phyloP scores from a whole-genome alignment of 2,888 invertebrate species.

The Ectropis crepuscularia region DNA sequence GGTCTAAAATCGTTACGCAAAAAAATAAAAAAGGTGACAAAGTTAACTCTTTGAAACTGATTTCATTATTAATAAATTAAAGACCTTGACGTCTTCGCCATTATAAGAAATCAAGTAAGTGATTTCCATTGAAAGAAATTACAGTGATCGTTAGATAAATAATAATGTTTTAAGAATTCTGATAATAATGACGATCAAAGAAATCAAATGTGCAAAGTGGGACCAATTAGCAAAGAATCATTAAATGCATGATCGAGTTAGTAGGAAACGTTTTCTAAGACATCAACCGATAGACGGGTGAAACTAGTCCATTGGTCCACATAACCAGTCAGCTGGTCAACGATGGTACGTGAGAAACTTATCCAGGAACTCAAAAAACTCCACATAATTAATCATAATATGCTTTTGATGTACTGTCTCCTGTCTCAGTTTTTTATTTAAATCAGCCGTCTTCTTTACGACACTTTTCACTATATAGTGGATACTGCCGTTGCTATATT shows the following conservation, averaged over 20 bases:
- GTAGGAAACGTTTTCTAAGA: conserved; percentile 82
- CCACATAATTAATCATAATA: conserved; percentile 43
- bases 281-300: conserved; percentile 62
- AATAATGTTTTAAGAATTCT: conserved; percentile 5
- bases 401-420: conserved; percentile 33
- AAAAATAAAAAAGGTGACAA: too few species aligned
- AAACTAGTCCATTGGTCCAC: conserved; percentile 82
- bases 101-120: background rate
- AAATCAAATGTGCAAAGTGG: conserved; percentile 43
- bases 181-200: conserved; percentile 22
- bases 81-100: too few species aligned
- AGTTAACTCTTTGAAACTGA: too few species aligned
- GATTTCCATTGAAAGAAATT: background rate
- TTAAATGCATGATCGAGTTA: conserved; percentile 79
- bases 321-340: conserved; percentile 77
- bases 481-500: too few species aligned
- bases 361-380: conserved; percentile 73
- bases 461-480: too few species aligned
- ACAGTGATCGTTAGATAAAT: background rate
- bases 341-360: conserved; percentile 74
- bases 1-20: too few species aligned
- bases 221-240: conserved; percentile 61
- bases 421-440: conserved; percentile 7
- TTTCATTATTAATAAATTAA: too few species aligned
- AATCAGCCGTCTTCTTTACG: too few species aligned